Evolutionary conservation across 2,113 vertebrate genomes (phyloP), one percentile per base, ranked within the genome.

Genomic region (Chelonoidis abingdonii): DNA sequence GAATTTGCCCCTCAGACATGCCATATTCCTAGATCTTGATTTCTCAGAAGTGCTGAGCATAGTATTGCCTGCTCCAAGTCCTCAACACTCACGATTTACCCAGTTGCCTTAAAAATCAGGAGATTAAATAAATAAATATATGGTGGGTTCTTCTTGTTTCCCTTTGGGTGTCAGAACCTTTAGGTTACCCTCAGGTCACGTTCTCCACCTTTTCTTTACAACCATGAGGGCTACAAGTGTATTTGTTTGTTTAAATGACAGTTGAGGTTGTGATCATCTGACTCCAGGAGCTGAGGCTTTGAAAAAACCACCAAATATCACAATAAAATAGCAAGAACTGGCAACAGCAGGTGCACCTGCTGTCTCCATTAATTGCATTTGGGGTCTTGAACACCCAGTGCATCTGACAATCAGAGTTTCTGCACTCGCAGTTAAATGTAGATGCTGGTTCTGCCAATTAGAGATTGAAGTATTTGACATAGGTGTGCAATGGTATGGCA

Each of bases 291-390:
- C 16, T 83, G 81, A 53, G 75, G 29, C 22, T 53, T 89, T 78
- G n/a, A 84, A 65, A 80, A 88, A 94, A 95, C 38, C 88, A 31
- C 50, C 8, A 49, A 91, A 84, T 83, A 13, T 96, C 50, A 7
- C 24, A 12, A 88, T 92, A 92, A 93, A 91, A 80, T 81, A 50
- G n/a, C 65, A 86, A 25, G 44, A 89, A 89, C 81, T 83, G 93
- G 83, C 87, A 93, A 78, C 59, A 59, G 75, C 9, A 54, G 47
- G 93, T 9, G 90, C 24, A 27, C 81, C 50, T 5, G 3, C 24
- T 16, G 41, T 27, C 22, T 6, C 11, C 41, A 47, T 16, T 44
- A 27, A 29, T 27, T 78, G 38, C 75, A 38, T 16, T 38, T 4
- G 13, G 75, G 12, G 25, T 78, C 44, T 14, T 47, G 75, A 78